Conservation (phyloP, 2,888 invertebrate genomes). For the Fragum fragum region DNA sequence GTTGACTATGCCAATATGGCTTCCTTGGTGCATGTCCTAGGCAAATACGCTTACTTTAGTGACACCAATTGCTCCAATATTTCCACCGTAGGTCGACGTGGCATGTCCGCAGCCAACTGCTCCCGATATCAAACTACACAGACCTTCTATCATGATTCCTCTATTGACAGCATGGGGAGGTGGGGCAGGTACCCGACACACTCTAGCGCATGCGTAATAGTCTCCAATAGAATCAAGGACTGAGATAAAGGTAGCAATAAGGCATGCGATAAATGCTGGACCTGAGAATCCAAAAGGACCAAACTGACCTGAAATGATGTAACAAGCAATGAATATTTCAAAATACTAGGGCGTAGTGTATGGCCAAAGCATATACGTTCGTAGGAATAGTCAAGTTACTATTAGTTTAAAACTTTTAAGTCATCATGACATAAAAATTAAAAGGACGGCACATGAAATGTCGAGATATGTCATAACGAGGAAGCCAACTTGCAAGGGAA, state of each 20-base stretch:
- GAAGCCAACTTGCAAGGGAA: no score
- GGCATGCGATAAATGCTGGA: slow-evolving; percentile 71
- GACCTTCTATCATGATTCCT: slow-evolving; percentile 91
- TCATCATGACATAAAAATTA: no score
- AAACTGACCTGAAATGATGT: slow-evolving; percentile 71
- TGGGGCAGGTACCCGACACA: slow-evolving; percentile 92
- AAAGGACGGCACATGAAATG: background rate
- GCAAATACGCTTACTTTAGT: slow-evolving; percentile 92
- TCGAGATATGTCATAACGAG: background rate
- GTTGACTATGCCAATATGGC: no score
- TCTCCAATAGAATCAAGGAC: slow-evolving; percentile 90
- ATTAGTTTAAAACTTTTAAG: background rate
- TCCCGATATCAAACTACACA: slow-evolving; percentile 93
- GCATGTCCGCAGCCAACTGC: slow-evolving; percentile 95
- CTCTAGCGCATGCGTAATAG: slow-evolving; percentile 93
- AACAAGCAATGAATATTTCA: background rate
- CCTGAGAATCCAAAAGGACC: slow-evolving; percentile 68
- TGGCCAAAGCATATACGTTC: no score
- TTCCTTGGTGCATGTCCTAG: no score
- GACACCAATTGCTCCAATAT: slow-evolving; percentile 95
- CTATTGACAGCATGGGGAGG: slow-evolving; percentile 95
- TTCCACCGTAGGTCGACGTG: slow-evolving; percentile 95
- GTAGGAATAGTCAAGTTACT: background rate
- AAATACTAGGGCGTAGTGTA: background rate
- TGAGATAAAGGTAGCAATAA: slow-evolving; percentile 75